phyloP scores from a whole-genome alignment of 2,797 vertebrate genomes.

The Typhlichthys subterraneus region DNA sequence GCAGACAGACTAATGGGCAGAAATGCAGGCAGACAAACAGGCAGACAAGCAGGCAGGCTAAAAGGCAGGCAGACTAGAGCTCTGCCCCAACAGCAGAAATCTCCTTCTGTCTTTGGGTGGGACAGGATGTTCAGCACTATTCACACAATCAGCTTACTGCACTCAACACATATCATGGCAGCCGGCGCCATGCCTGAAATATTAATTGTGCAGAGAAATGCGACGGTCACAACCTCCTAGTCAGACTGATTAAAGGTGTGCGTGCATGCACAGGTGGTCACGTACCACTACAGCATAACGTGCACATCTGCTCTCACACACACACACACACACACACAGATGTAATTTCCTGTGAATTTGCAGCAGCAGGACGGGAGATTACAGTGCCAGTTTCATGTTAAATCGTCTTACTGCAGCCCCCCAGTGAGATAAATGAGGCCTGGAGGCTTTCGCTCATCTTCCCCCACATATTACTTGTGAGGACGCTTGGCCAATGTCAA shows the following conservation, averaged over 20 bases:
- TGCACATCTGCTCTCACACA: neutral
- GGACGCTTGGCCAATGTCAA: slow-evolving; percentile 7
- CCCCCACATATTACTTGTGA: slow-evolving; percentile 28
- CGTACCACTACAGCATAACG: neutral
- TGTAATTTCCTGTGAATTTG: slow-evolving; percentile 28
- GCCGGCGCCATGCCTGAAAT: slow-evolving; percentile 23
- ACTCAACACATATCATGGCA: neutral
- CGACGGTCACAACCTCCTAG: neutral
- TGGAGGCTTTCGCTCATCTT: slow-evolving; percentile 23
- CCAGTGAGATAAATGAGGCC: slow-evolving; percentile 62
- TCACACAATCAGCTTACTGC: slow-evolving; percentile 1
- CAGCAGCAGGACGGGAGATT: slow-evolving; percentile 54
- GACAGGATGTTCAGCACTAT: slow-evolving; percentile 16
- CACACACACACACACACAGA: slow-evolving; percentile 8
- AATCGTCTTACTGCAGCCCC: slow-evolving; percentile 66
- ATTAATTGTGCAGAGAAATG: neutral
- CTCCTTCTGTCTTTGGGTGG: slow-evolving; percentile 24
- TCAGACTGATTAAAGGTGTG: neutral
- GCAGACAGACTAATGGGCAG: neutral
- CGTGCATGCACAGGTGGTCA: neutral
- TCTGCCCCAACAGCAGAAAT: slow-evolving; percentile 6
- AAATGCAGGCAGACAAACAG: slow-evolving; percentile 20
- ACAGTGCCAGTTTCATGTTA: slow-evolving; percentile 58
- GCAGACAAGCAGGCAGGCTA: slow-evolving; percentile 26
- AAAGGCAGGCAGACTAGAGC: slow-evolving; percentile 16